phyloP scores from a whole-genome alignment of 64 coral and sea anemone genomes.

The Actinia tenebrosa region DNA sequence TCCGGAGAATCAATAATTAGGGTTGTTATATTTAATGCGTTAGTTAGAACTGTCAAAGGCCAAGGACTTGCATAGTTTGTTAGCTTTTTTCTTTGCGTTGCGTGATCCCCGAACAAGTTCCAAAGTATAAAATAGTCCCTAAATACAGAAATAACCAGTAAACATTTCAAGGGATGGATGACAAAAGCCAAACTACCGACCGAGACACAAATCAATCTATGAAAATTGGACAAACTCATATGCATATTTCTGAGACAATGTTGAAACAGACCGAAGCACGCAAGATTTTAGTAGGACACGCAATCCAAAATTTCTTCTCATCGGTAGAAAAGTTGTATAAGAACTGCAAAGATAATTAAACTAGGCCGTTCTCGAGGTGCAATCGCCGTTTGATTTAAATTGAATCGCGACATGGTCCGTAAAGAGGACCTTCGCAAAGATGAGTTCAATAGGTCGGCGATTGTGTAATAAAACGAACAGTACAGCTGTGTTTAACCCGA shows the following conservation, averaged over 20 bases:
- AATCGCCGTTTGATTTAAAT: constrained; percentile 60
- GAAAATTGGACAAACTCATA: constrained; percentile 77
- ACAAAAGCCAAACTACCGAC: constrained; percentile 5
- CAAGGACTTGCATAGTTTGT: neutral
- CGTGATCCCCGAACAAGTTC: neutral
- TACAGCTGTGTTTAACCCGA: neutral
- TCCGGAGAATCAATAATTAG: neutral
- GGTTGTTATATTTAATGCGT: neutral
- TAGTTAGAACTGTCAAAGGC: constrained; percentile 6
- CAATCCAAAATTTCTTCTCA: constrained; percentile 24
- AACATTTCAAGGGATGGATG: constrained; percentile 1
- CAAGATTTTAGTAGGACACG: constrained; percentile 48
- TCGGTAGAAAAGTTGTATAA: constrained; percentile 43
- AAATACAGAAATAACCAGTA: constrained; percentile 9
- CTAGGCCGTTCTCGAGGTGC: constrained; percentile 38
- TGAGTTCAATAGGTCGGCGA: constrained; percentile 1
- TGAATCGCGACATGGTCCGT: constrained; percentile 35
- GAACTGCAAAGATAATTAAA: constrained; percentile 44
- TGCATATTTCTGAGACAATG: constrained; percentile 92
- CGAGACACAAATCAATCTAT: constrained; percentile 17
- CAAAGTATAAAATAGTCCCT: neutral
- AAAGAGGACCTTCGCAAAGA: constrained; percentile 14
- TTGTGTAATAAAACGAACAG: constrained; percentile 9
- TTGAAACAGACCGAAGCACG: constrained; percentile 71
- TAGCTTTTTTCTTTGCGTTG: neutral